A percentile compares a stretch with the other conserved stretches of the same genome.
phyloP scores from a whole-genome alignment of 2,888 invertebrate species.

The Campoplex nolae region DNA sequence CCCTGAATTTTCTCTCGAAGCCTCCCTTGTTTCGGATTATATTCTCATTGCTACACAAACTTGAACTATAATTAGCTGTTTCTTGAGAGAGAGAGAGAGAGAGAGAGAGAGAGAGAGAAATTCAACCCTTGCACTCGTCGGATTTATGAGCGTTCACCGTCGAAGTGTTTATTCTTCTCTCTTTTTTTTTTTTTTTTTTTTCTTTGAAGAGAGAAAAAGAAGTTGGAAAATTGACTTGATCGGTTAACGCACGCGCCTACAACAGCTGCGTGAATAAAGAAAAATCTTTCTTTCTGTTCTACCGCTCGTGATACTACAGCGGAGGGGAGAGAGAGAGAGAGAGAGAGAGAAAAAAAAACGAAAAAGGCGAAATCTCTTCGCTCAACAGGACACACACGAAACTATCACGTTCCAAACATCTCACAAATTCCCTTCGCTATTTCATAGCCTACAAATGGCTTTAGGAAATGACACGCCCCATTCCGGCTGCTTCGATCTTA shows the following conservation, averaged over 20 bases:
- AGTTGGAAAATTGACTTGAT: conserved; percentile 47
- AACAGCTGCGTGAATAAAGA: conserved; percentile 66
- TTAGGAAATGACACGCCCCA: conserved; percentile 83
- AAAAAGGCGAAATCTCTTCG: conserved; percentile 36
- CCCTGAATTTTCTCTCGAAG: conserved; percentile 13
- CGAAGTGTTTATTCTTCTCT: not conserved
- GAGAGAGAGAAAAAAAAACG: no score
- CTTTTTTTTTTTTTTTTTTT: conserved; percentile 24
- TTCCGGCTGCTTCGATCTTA: conserved; percentile 75
- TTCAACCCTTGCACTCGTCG: conserved; percentile 37
- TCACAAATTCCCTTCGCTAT: conserved; percentile 66
- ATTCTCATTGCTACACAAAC: conserved; percentile 49
- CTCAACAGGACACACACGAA: conserved; percentile 70
- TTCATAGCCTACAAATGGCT: conserved; percentile 80
- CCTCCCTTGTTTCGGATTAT: conserved; percentile 37
- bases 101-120: not conserved
- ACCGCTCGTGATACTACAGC: conserved; percentile 20
- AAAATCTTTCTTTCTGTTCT: conserved; percentile 16
- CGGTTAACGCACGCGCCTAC: conserved; percentile 61
- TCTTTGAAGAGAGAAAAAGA: not conserved
- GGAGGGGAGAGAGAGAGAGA: not conserved
- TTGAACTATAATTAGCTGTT: conserved; percentile 55
- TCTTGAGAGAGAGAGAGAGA: not conserved
- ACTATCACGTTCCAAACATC: conserved; percentile 80
- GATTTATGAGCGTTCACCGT: conserved; percentile 8